Percentiles rank a stretch among this genome's conserved stretches.
Conservation (phyloP, 2,888 invertebrate species). For the Cheilosia vulpina region DNA sequence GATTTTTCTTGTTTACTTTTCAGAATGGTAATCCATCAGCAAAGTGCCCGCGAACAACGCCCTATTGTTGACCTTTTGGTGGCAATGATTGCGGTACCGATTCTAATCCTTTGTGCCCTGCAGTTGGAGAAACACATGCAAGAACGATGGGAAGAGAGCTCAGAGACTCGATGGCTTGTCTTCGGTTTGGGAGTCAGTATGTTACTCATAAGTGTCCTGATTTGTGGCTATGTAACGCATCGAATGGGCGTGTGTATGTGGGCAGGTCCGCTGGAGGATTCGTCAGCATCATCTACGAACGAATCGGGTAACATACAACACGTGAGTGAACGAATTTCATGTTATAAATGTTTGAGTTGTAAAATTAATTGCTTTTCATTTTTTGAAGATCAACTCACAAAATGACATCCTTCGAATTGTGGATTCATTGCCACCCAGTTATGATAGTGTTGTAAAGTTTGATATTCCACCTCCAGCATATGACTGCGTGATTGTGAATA, state of each 20-base stretch:
- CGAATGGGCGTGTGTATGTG: conserved; percentile 84
- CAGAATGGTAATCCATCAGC: conserved; percentile 82
- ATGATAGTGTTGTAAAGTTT: conserved; percentile 83
- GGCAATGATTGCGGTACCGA: conserved; percentile 83
- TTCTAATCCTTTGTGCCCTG: conserved; percentile 83
- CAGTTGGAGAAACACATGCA: conserved; percentile 83
- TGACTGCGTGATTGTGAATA: conserved; percentile 81
- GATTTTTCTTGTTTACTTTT: conserved; percentile 47
- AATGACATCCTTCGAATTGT: conserved; percentile 82
- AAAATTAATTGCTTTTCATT: background rate
- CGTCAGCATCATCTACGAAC: conserved; percentile 73
- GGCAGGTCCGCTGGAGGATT: conserved; percentile 83
- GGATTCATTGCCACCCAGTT: conserved; percentile 83
- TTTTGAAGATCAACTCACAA: conserved; percentile 81
- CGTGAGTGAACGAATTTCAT: conserved; percentile 76
- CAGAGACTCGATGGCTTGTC: conserved; percentile 82
- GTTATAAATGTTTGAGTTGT: background rate
- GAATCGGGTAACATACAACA: conserved; percentile 77
- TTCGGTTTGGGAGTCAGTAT: conserved; percentile 83
- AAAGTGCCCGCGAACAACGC: conserved; percentile 79
- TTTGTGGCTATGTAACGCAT: conserved; percentile 84
- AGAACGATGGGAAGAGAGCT: conserved; percentile 81
- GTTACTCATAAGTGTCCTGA: conserved; percentile 82
- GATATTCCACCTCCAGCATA: conserved; percentile 83
- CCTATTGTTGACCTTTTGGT: conserved; percentile 83